Evolutionary conservation across 1,140 invertebrate genomes (phyloP), one percentile per base, ranked within the genome.

Genomic region (Psilanteris sp.): DNA sequence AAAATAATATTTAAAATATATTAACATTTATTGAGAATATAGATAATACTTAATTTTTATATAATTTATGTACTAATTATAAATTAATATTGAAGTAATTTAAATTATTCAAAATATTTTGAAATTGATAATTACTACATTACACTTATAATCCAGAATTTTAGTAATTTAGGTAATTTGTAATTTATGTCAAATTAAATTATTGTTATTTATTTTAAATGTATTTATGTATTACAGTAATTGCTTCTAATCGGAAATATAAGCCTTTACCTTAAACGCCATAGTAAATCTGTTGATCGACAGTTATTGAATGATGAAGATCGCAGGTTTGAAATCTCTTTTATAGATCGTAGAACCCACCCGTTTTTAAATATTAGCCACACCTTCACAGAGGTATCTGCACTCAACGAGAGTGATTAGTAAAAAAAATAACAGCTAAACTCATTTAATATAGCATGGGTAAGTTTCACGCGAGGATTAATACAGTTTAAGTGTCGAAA

Each of bases 251-350:
- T 36, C 8, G 9, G 11, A 26, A 10, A n/a, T 46, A 5, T 18
- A 18, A 34, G 36, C 0, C 2, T 36, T 66, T 68, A 68, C 64
- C 64, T 68, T 68, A 20, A 68, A 41, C 8, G 64, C 52, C 64
- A 68, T 68, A 4, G 8, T 57, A 26, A 22, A 3, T 52, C 34
- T 8, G 52, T 26, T 18, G 52, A 70, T 52, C 22, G 44, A 52
- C 46, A 34, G 13, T 50, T 41, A 61, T 52, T 59, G 66, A 70
- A 50, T 70, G 54, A 70, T 61, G 43, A 22, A 27, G 20, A 52
- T 52, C 34, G 34, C 27, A 22, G 44, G 52, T 52, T 52, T 48
- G 36, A 59, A 59, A 59, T 52, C 54, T 46, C 66, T 70, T 70
- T 52, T 70, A 70, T 70, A 68, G 0, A 43, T 70, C 29, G 22